Base-by-base conservation (phyloP, 2,113 vertebrate genomes). In the Pseudopodoces humilis region DNA sequence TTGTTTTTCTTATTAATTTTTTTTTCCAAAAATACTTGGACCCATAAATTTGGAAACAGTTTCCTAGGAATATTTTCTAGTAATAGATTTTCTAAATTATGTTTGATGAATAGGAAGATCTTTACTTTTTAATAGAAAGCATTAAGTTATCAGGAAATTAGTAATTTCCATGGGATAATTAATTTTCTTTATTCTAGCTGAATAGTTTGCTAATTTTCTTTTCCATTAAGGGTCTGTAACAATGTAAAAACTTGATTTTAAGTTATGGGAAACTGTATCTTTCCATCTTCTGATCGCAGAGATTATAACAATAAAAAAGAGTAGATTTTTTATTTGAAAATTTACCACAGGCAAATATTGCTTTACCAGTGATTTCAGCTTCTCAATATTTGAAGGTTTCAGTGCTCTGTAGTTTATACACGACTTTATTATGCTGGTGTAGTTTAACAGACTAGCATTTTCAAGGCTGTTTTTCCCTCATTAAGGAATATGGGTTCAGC, bases 1-100 rank as follows among this genome's bases (percentile, higher is more conserved):
- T 63, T 11, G 5, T 0, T 2, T 15, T 35, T 21, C 1, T 6
- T 8, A 15, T 7, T 19, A 39, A 12, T 8, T 24, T 9, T 63
- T 37, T 47, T 33, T 4, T 21, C 19, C 15, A 23, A 31, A 53
- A 67, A 25, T 4, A 2, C 9, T 37, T 55, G 23, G 10, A 69
- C 4, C 3, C 10, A 15, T 37, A 9, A 88, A 83, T 37, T 62
- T 74, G 2, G 9, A 69, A 80, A 65, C 3, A 65, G 77, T 62
- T 86, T 44, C 16, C 21, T 43, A 47, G 7, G 63, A 84, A 2
- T 2, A 35, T 52, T 56, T 84, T 71, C 15, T 13, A 63, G 25
- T 22, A 86, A 80, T 6, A 71, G 6, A 49, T 49, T 84, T 79
- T 68, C 20, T 83, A 21, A 63, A 6, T 52, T 72, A 15, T 65